Percentiles rank a stretch among this genome's conserved stretches.
These are phyloP conservation scores for Rhinogobio ventralis DNA, from an alignment of 2,797 vertebrate species.

Conservation along the genomic window DNA sequence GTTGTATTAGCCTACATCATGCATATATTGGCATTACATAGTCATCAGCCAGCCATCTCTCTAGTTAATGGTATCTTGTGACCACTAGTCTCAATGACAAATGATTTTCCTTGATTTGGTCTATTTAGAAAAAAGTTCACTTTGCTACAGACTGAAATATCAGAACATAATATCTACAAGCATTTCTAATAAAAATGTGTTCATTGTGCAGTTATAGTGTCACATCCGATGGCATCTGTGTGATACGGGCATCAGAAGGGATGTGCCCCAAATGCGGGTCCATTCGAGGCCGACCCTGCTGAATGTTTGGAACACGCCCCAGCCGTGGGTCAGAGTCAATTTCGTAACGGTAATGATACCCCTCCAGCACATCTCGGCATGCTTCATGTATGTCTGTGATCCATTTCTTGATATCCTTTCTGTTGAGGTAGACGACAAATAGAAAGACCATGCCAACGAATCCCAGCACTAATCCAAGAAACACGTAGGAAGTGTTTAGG, in stretches of 20 bases:
- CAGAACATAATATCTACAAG: not conserved
- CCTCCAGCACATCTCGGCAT: slow-evolving; percentile 79
- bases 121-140: not conserved
- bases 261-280: slow-evolving; percentile 50
- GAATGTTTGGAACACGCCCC: slow-evolving; percentile 63
- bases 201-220: not conserved
- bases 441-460: slow-evolving; percentile 83
- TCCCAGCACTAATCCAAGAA: slow-evolving; percentile 80
- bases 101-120: not conserved
- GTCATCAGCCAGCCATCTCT: not conserved
- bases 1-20: not conserved
- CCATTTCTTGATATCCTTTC: slow-evolving; percentile 81
- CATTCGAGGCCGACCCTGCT: slow-evolving; percentile 1
- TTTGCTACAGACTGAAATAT: not conserved
- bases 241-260: slow-evolving; percentile 42
- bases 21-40: not conserved
- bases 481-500: slow-evolving; percentile 81
- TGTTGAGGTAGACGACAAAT: slow-evolving; percentile 85
- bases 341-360: slow-evolving; percentile 82
- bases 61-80: not conserved
- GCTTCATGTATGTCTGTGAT: slow-evolving; percentile 75
- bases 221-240: slow-evolving; percentile 67
- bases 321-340: slow-evolving; percentile 80
- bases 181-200: not conserved
- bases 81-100: not conserved